Percentiles rank a stretch among this genome's conserved stretches.
phyloP scores from a whole-genome alignment of 2,113 vertebrate genomes.

The Calypte anna region DNA sequence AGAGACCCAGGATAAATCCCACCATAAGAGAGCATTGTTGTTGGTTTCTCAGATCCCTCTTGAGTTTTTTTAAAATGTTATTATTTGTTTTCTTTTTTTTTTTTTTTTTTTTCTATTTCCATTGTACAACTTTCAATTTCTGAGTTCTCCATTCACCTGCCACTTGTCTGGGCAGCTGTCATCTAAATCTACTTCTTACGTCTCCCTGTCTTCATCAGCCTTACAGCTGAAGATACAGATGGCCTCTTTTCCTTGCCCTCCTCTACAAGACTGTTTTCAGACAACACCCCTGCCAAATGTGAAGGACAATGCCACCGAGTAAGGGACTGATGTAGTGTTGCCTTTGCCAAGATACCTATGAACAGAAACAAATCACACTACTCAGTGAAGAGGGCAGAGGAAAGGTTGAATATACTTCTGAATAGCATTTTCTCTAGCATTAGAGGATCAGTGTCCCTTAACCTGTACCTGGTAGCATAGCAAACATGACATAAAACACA shows the following conservation, averaged over 20 bases:
- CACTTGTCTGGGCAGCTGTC: neutral
- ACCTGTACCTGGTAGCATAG: neutral
- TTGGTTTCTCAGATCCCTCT: neutral
- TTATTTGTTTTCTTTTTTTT: neutral
- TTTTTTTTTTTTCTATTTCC: neutral
- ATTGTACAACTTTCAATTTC: neutral
- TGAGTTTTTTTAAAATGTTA: neutral
- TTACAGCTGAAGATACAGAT: constrained; percentile 10
- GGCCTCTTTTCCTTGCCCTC: neutral
- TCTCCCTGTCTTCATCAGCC: neutral
- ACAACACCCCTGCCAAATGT: neutral
- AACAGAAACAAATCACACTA: neutral
- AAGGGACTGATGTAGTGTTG: neutral
- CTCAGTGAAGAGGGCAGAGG: neutral
- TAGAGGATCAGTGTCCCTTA: neutral
- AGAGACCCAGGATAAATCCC: neutral
- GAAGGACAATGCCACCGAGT: neutral
- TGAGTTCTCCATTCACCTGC: neutral
- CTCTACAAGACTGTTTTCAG: neutral
- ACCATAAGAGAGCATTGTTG: neutral
- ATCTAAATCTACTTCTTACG: neutral
- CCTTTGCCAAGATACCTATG: neutral
- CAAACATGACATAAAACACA: neutral
- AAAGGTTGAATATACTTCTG: neutral
- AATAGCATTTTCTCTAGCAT: neutral